A percentile compares a stretch with the other conserved stretches of the same genome.
Conservation (phyloP, 2,797 vertebrate genomes). For the Discoglossus pictus region DNA sequence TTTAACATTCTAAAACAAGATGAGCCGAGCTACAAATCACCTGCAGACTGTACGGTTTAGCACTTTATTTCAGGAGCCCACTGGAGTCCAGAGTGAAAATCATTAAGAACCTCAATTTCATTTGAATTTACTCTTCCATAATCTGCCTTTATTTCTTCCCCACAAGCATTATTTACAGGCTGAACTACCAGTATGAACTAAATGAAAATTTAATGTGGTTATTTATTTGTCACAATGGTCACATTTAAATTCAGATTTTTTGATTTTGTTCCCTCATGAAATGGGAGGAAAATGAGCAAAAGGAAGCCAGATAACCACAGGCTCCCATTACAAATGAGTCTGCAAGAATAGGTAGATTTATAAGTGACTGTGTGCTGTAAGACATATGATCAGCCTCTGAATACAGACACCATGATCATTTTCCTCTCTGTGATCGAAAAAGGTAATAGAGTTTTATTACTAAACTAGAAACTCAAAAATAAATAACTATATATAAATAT, state of each 20-base stretch:
- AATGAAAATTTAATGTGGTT: constrained; percentile 36
- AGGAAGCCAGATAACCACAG: constrained; percentile 37
- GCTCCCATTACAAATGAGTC: constrained; percentile 23
- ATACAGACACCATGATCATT: constrained; percentile 19
- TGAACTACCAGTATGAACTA: background rate
- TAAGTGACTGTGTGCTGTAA: constrained; percentile 17
- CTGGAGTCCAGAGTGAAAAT: constrained; percentile 1
- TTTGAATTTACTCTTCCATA: background rate
- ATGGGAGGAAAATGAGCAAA: constrained; percentile 18
- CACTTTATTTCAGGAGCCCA: background rate
- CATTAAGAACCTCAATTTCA: constrained; percentile 16
- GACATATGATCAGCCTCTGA: constrained; percentile 19
- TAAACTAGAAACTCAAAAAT: no score
- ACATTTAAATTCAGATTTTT: constrained; percentile 15
- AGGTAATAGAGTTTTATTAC: no score
- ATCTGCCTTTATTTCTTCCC: background rate
- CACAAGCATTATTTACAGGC: constrained; percentile 10
- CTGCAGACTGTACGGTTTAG: background rate
- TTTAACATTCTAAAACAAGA: no score
- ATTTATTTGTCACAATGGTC: constrained; percentile 30
- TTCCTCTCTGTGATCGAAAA: constrained; percentile 4
- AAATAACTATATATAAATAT: no score
- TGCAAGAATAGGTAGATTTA: constrained; percentile 7
- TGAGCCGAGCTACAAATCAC: background rate
- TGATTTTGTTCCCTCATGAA: constrained; percentile 16